Conservation (phyloP, 2,888 invertebrate genomes). For the Agrotis ipsilon region DNA sequence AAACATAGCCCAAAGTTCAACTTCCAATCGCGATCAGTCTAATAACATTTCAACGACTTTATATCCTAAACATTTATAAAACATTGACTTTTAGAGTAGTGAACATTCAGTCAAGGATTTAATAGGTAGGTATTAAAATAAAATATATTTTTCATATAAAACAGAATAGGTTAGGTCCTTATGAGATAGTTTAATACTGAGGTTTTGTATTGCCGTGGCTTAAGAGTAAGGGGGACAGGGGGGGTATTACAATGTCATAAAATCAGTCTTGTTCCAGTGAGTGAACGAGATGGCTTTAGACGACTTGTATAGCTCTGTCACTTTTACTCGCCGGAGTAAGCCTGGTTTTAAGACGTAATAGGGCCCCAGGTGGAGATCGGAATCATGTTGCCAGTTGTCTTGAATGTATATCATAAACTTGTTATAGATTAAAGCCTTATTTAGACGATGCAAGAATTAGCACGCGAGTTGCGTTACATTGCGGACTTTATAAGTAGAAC, state of each 20-base stretch:
- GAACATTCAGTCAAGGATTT: constrained; percentile 62
- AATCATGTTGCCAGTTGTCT: too few species aligned
- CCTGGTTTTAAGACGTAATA: too few species aligned
- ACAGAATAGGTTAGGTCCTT: constrained; percentile 41
- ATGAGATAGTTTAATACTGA: constrained; percentile 20
- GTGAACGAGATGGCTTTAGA: too few species aligned
- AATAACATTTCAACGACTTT: constrained; percentile 53
- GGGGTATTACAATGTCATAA: too few species aligned
- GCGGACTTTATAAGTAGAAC: too few species aligned
- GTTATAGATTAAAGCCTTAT: too few species aligned
- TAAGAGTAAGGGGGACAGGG: not conserved
- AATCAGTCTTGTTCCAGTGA: too few species aligned
- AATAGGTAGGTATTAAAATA: constrained; percentile 62
- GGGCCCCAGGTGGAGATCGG: not conserved
- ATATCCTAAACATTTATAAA: constrained; percentile 65
- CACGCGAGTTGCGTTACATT: too few species aligned
- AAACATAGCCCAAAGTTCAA: constrained; percentile 23
- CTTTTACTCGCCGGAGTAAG: too few species aligned
- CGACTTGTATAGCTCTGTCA: too few species aligned
- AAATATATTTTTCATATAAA: constrained; percentile 48
- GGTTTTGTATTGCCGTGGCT: constrained; percentile 15
- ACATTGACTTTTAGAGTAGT: constrained; percentile 61
- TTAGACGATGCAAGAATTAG: too few species aligned
- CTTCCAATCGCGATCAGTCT: constrained; percentile 43
- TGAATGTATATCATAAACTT: too few species aligned